Conservation (phyloP, 1,140 invertebrate genomes). For the Sinella curviseta region DNA sequence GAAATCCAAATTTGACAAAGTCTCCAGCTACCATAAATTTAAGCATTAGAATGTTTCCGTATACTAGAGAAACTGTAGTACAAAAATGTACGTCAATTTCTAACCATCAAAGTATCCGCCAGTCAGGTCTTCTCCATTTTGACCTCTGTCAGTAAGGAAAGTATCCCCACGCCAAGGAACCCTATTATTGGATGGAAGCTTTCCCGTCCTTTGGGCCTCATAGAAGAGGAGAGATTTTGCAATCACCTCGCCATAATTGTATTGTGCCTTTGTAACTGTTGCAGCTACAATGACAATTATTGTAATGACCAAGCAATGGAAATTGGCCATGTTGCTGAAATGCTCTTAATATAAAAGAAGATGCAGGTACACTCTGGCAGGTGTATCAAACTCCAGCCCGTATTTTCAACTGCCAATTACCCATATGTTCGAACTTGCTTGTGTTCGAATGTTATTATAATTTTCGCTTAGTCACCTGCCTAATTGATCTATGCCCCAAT, state of each 20-base stretch:
- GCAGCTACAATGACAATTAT: not conserved
- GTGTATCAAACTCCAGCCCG: no score
- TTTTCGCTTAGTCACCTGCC: no score
- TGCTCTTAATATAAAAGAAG: not conserved
- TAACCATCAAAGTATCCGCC: conserved; percentile 58
- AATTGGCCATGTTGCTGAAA: not conserved
- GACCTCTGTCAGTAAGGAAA: conserved; percentile 52
- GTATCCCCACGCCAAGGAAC: conserved; percentile 54
- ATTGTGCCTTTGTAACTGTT: conserved; percentile 21
- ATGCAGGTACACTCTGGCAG: no score
- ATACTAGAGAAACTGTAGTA: no score
- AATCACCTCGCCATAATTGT: conserved; percentile 51
- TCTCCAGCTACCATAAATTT: conserved; percentile 57
- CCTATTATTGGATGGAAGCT: conserved; percentile 52
- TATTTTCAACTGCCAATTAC: no score
- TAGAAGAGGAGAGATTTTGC: conserved; percentile 56
- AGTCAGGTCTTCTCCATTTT: conserved; percentile 53
- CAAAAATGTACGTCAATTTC: not conserved
- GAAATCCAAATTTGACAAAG: conserved; percentile 58
- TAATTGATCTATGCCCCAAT: no score
- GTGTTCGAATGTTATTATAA: no score
- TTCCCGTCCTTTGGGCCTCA: conserved; percentile 55
- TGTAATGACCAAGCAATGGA: not conserved
- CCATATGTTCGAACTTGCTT: no score
- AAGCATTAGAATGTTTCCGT: no score